A percentile compares a stretch with the other conserved stretches of the same genome.
phyloP scores from a whole-genome alignment of 2,888 invertebrate genomes.

The Galerucella nymphaeae region DNA sequence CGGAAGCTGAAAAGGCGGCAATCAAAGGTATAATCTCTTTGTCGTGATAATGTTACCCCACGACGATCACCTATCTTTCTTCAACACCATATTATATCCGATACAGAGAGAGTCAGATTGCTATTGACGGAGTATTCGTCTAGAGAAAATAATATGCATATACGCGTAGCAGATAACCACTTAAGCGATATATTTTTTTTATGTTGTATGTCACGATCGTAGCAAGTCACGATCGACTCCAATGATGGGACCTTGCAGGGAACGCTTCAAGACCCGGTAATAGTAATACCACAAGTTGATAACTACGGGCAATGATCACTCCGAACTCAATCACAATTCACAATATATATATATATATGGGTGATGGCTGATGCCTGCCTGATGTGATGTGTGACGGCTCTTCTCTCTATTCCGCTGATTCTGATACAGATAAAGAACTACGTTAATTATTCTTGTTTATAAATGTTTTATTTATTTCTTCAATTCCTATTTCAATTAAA shows the following conservation, averaged over 20 bases:
- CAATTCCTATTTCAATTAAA: neutral
- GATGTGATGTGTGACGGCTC: constrained; percentile 27
- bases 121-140: constrained; percentile 43
- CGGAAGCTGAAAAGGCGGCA: constrained; percentile 60
- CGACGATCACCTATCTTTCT: constrained; percentile 42
- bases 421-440: constrained; percentile 13
- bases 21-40: constrained; percentile 54
- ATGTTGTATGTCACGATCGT: constrained; percentile 61
- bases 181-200: constrained; percentile 58
- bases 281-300: constrained; percentile 56
- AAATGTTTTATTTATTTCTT: neutral
- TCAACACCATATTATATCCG: constrained; percentile 33
- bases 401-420: constrained; percentile 11
- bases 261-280: constrained; percentile 58
- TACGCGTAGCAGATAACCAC: constrained; percentile 60
- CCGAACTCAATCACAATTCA: constrained; percentile 42
- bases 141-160: constrained; percentile 56
- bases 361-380: constrained; percentile 31
- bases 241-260: constrained; percentile 57
- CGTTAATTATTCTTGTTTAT: constrained; percentile 13
- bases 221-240: constrained; percentile 61
- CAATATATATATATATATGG: constrained; percentile 40
- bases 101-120: constrained; percentile 43
- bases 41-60: constrained; percentile 50
- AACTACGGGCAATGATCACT: constrained; percentile 57